A percentile compares a stretch with the other conserved stretches of the same genome.
phyloP scores from a whole-genome alignment of 2,888 invertebrate genomes.

The Scaptomyza polygonia region DNA sequence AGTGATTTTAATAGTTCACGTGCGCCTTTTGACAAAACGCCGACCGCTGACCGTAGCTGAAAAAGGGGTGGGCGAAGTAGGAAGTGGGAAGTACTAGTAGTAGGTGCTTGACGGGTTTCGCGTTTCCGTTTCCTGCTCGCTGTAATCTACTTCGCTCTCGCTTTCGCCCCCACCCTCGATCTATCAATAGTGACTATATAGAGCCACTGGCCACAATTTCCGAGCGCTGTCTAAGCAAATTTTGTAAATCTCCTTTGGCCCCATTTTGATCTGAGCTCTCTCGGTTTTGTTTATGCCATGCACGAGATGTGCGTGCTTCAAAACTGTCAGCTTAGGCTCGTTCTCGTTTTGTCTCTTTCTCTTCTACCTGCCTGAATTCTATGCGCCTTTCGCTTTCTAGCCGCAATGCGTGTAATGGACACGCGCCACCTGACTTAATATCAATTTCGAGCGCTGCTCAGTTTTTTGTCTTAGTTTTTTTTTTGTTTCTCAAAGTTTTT shows the following conservation, averaged over 20 bases:
- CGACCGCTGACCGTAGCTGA: conserved; percentile 42
- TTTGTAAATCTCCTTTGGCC: conserved; percentile 9
- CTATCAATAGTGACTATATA: no score
- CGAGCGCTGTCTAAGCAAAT: conserved; percentile 67
- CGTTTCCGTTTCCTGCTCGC: conserved; percentile 56
- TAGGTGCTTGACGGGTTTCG: conserved; percentile 16
- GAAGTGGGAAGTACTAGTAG: neutral
- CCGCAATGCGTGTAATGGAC: conserved; percentile 77
- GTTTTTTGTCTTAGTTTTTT: conserved; percentile 19
- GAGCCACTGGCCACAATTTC: conserved; percentile 73
- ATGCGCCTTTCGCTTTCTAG: conserved; percentile 59
- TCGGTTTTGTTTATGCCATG: conserved; percentile 62
- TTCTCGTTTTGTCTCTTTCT: neutral
- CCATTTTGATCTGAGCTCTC: conserved; percentile 17
- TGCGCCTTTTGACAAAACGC: conserved; percentile 79
- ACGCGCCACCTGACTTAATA: conserved; percentile 80
- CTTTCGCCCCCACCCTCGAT: neutral
- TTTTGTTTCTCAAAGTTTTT: conserved; percentile 64
- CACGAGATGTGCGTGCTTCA: conserved; percentile 69
- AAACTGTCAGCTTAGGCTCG: conserved; percentile 63
- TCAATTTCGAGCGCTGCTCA: conserved; percentile 63
- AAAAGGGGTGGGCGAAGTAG: neutral
- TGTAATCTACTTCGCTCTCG: conserved; percentile 5
- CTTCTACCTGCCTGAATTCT: conserved; percentile 32
- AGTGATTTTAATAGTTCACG: conserved; percentile 84